Conservation (phyloP, 2,113 vertebrate species). For the Archilochus colubris region DNA sequence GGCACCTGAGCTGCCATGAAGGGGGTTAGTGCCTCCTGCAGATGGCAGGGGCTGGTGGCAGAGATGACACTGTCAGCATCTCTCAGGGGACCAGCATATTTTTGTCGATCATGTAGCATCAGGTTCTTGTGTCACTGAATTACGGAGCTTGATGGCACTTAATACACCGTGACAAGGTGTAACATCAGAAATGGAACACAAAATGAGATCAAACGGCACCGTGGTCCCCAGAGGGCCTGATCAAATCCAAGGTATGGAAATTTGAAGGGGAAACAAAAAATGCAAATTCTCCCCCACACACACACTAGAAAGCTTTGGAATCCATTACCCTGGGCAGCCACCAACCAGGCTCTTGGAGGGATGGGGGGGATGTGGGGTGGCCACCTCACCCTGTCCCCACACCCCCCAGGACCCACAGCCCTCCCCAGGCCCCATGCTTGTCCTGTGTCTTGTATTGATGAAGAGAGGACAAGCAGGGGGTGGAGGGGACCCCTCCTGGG, state of each 20-base stretch:
- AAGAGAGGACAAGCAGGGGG: too few species aligned
- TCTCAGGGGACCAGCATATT: neutral
- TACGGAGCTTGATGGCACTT: conserved; percentile 54
- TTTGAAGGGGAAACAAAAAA: neutral
- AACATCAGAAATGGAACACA: conserved; percentile 64
- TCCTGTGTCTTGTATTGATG: neutral
- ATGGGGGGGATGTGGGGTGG: neutral
- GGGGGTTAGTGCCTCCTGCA: conserved; percentile 1
- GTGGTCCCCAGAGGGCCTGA: conserved; percentile 24
- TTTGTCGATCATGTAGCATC: conserved; percentile 56
- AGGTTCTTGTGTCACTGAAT: conserved; percentile 46
- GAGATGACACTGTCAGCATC: conserved; percentile 41
- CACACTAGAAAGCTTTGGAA: neutral
- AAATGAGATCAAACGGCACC: conserved; percentile 65
- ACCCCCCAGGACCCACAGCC: neutral
- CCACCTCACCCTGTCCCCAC: rapidly evolving
- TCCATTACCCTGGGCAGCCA: neutral
- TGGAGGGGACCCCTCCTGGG: neutral
- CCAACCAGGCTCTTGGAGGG: neutral
- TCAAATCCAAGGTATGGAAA: conserved; percentile 49
- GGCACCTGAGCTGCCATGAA: neutral
- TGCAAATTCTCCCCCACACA: neutral
- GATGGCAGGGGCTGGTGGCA: neutral
- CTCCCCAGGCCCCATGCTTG: too few species aligned
- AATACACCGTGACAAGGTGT: conserved; percentile 66